Percentiles rank a stretch among this genome's conserved stretches.
Evolutionary conservation across 2,113 vertebrate species (phyloP).

Genomic region (Oriolus oriolus): DNA sequence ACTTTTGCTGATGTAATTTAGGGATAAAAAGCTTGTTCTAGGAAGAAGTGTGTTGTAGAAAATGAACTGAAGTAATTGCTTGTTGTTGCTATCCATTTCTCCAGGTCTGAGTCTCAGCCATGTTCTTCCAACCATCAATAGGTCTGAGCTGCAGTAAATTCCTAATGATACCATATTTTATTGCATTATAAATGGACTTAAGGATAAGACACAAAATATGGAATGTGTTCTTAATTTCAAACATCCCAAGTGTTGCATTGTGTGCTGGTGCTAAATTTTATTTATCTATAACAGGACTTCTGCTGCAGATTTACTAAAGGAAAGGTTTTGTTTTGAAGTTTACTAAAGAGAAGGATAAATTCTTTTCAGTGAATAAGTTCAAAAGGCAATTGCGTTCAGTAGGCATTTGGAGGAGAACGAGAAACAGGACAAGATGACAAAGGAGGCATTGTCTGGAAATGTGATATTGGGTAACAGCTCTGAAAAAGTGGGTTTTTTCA

Average conservation of each 20-base stretch:
- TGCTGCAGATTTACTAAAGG: neutral
- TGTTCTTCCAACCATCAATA: neutral
- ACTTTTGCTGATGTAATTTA: neutral
- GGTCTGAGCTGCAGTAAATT: neutral
- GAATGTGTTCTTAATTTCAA: neutral
- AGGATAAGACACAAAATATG: neutral
- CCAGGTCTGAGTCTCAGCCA: neutral
- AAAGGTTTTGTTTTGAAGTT: neutral
- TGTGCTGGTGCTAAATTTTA: neutral
- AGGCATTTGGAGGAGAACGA: neutral
- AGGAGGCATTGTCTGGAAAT: neutral
- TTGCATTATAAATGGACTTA: neutral
- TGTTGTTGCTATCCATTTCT: neutral
- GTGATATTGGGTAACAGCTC: neutral
- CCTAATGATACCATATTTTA: neutral
- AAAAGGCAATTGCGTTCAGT: neutral
- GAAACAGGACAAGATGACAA: conserved; percentile 7
- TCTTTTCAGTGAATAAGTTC: neutral
- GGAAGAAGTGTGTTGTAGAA: neutral
- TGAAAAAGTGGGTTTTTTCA: neutral
- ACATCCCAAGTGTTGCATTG: neutral
- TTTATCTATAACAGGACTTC: neutral
- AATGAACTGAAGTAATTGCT: neutral
- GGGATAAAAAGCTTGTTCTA: neutral
- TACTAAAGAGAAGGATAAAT: neutral